A percentile compares a stretch with the other conserved stretches of the same genome.
Conservation (phyloP, 2,797 vertebrate genomes). For the Gadopsis bispinosus region DNA sequence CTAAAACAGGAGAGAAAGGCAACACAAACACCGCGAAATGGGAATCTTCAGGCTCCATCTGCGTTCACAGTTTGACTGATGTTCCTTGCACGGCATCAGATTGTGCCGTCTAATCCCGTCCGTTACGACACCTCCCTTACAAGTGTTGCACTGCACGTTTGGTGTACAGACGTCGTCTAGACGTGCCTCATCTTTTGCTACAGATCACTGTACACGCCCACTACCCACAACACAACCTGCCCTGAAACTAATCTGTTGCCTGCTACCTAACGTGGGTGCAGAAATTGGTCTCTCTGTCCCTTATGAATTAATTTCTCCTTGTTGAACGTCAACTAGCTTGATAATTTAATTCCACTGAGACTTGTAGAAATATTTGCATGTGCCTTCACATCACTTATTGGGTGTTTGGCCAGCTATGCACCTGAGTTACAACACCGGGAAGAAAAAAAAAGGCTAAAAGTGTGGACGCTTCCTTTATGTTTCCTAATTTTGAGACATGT, state of each 20-base stretch:
- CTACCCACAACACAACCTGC: conserved; percentile 10
- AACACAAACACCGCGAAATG: background rate
- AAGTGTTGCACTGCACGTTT: background rate
- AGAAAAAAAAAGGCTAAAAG: background rate
- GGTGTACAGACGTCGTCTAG: background rate
- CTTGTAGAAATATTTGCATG: background rate
- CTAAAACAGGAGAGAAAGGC: conserved; percentile 9
- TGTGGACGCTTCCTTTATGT: background rate
- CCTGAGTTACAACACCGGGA: background rate
- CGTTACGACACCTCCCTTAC: background rate
- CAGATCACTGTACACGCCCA: conserved; percentile 3
- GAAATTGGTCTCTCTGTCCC: background rate
- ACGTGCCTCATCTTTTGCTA: background rate
- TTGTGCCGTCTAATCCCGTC: background rate
- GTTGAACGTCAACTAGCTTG: conserved; percentile 6
- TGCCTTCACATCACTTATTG: background rate
- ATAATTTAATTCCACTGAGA: background rate
- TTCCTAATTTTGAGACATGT: background rate
- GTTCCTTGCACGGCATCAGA: background rate
- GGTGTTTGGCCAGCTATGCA: background rate
- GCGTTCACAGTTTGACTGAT: background rate
- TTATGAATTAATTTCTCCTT: background rate
- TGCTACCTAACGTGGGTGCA: background rate
- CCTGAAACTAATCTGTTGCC: background rate
- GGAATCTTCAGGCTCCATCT: conserved; percentile 19